These are phyloP conservation scores for Cheilosia vulpina DNA, from an alignment of 2,888 invertebrate genomes.

Conservation along the genomic window DNA sequence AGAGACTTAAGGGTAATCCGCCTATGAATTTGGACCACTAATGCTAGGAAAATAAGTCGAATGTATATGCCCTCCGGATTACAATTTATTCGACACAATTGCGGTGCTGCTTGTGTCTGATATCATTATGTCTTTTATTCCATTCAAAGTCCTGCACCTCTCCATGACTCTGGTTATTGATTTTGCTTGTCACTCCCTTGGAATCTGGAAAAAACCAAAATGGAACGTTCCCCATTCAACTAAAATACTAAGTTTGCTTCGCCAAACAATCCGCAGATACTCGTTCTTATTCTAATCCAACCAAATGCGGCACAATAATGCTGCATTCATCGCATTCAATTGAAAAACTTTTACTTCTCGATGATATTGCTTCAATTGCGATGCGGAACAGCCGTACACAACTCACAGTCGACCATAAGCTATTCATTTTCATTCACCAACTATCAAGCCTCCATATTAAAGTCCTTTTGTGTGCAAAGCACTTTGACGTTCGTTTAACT, in stretches of 20 bases:
- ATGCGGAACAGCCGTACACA: slow-evolving; percentile 30
- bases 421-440: slow-evolving; percentile 22
- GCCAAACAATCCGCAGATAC: not conserved
- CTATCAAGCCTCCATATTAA: slow-evolving; percentile 60
- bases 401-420: slow-evolving; percentile 16
- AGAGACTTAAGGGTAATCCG: no score
- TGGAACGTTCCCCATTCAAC: no score
- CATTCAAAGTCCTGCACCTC: no score
- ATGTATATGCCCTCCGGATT: no score
- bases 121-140: no score
- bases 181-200: no score
- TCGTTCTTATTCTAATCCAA: not conserved
- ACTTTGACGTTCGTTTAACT: slow-evolving; percentile 73
- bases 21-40: no score
- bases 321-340: slow-evolving; percentile 10
- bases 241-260: not conserved
- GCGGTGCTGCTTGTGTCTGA: no score
- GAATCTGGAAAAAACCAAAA: no score
- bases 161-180: no score
- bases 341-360: slow-evolving; percentile 36
- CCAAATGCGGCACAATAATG: not conserved
- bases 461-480: slow-evolving; percentile 71
- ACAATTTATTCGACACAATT: no score
- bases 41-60: no score
- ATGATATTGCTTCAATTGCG: slow-evolving; percentile 65